A percentile compares a stretch with the other conserved stretches of the same genome.
phyloP scores from a whole-genome alignment of 2,888 invertebrate species.

The Agapostemon virescens region DNA sequence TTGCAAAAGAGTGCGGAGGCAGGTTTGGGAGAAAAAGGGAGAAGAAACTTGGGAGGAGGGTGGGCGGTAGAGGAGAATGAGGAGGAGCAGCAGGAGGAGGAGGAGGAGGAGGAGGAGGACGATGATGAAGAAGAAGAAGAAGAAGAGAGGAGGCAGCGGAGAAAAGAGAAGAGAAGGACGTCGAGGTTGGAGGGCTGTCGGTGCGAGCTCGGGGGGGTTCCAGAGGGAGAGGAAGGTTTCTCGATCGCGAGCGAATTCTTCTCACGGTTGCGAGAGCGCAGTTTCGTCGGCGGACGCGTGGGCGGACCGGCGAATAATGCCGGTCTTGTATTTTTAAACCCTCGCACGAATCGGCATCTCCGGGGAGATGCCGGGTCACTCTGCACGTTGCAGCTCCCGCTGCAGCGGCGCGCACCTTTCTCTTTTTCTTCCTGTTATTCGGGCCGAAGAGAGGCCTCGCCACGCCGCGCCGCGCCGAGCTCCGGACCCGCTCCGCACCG shows the following conservation, averaged over 20 bases:
- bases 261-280: conserved; percentile 72
- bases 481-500: background rate
- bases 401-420: conserved; percentile 62
- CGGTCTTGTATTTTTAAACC: conserved; percentile 72
- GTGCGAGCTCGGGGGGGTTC: background rate
- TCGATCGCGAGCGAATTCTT: conserved; percentile 72
- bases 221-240: conserved; percentile 44
- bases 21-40: conserved; percentile 52
- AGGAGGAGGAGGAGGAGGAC: conserved; percentile 12
- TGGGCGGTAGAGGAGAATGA: background rate
- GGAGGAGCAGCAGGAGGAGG: background rate
- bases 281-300: conserved; percentile 70
- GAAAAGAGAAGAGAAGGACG: background rate
- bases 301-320: conserved; percentile 74
- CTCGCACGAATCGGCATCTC: conserved; percentile 64
- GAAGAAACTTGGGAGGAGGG: conserved; percentile 18
- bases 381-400: conserved; percentile 53
- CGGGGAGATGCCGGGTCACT: conserved; percentile 55
- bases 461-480: background rate
- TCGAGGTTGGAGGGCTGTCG: background rate
- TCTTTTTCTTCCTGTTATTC: conserved; percentile 63
- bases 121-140: background rate
- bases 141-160: background rate
- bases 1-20: conserved; percentile 48
- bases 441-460: conserved; percentile 33